Conservation (phyloP, 2,888 invertebrate species). For the Geotrupes spiniger region DNA sequence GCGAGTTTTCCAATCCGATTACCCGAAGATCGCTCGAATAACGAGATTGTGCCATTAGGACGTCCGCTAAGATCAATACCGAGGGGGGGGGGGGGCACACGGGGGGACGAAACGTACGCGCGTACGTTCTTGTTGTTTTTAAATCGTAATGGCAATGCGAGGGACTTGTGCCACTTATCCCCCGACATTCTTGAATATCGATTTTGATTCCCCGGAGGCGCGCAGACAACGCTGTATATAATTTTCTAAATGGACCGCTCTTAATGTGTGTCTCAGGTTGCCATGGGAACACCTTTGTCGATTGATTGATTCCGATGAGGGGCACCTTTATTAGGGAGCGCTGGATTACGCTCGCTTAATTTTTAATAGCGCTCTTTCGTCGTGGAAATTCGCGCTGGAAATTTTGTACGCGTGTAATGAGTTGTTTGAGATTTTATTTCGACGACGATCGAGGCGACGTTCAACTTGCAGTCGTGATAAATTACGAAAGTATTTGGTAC, state of each 20-base stretch:
- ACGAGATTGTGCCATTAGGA: too few species aligned
- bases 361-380: too few species aligned
- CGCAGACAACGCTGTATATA: conserved; percentile 27
- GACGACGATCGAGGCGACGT: too few species aligned
- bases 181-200: conserved; percentile 2
- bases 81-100: neutral
- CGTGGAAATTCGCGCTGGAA: too few species aligned
- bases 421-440: too few species aligned
- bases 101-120: neutral
- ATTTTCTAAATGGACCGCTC: conserved; percentile 39
- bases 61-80: neutral
- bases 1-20: too few species aligned
- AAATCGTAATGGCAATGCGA: neutral
- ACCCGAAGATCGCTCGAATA: too few species aligned
- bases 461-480: too few species aligned
- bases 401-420: too few species aligned
- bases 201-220: conserved; percentile 1
- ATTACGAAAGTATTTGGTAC: too few species aligned
- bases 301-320: conserved; percentile 34
- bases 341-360: neutral
- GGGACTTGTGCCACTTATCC: conserved; percentile 2
- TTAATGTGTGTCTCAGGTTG: conserved; percentile 36
- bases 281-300: conserved; percentile 35
- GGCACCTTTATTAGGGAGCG: conserved; percentile 12
- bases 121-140: neutral